Percentiles rank a stretch among this genome's conserved stretches.
Conservation (phyloP, 2,888 invertebrate species). For the Drosophila recens region DNA sequence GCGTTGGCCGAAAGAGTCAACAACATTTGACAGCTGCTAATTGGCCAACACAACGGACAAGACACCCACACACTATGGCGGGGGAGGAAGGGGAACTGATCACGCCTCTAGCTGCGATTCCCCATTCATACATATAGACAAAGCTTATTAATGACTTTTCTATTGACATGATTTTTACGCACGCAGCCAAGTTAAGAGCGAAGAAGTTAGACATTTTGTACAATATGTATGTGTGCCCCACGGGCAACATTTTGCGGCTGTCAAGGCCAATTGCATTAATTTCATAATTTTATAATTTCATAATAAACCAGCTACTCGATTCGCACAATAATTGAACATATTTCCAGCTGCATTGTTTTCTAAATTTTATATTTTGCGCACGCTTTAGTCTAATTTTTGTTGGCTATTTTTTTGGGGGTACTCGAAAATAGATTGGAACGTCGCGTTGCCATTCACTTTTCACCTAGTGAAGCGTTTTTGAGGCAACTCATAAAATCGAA, state of each 20-base stretch:
- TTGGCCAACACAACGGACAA: constrained; percentile 67
- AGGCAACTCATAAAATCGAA: constrained; percentile 69
- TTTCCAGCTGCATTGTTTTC: constrained; percentile 53
- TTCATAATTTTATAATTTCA: constrained; percentile 71
- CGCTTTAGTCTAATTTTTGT: constrained; percentile 33
- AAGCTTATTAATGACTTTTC: constrained; percentile 71
- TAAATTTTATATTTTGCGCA: constrained; percentile 57
- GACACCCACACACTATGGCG: constrained; percentile 53
- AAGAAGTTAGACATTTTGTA: constrained; percentile 8
- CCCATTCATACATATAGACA: constrained; percentile 42
- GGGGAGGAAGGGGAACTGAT: constrained; percentile 20
- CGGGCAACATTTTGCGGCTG: constrained; percentile 53
- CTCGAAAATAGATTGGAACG: constrained; percentile 55
- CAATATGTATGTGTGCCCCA: constrained; percentile 16
- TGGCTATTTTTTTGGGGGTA: constrained; percentile 6
- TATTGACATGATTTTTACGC: constrained; percentile 77
- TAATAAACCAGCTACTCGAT: constrained; percentile 35
- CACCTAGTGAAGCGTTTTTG: constrained; percentile 62
- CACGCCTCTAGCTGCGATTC: constrained; percentile 46
- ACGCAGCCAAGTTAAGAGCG: constrained; percentile 55
- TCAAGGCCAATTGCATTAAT: constrained; percentile 78
- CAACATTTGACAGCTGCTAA: constrained; percentile 79
- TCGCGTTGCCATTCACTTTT: constrained; percentile 72
- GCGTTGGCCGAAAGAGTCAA: constrained; percentile 63
- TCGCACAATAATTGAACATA: constrained; percentile 22